Evolutionary conservation across 2,113 vertebrate genomes (phyloP).

Genomic region (Kobus ellipsiprymnus): DNA sequence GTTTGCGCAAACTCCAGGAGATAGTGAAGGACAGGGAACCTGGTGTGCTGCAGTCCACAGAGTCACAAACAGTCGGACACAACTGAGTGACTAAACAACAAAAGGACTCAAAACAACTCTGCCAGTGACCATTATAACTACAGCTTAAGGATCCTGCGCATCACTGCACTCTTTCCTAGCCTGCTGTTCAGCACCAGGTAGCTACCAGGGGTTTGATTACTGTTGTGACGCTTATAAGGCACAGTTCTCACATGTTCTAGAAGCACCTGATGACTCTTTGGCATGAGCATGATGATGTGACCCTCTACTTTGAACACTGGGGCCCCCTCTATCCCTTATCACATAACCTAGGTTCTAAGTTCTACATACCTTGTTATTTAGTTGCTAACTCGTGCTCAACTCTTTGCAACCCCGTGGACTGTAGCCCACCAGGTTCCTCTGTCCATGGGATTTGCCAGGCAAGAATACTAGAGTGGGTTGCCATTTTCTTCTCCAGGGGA

Average conservation of each 20-base stretch:
- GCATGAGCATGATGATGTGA: background rate
- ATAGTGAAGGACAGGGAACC: background rate
- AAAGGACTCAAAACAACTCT: background rate
- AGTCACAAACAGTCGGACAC: background rate
- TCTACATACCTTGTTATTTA: background rate
- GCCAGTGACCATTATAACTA: background rate
- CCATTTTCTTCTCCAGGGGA: background rate
- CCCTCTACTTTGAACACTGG: background rate
- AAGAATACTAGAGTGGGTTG: background rate
- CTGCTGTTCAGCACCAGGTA: background rate
- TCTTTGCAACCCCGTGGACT: background rate
- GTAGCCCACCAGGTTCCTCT: background rate
- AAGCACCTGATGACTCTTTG: background rate
- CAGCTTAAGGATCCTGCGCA: background rate
- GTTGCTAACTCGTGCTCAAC: background rate
- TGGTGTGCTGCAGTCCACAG: background rate
- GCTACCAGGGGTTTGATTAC: background rate
- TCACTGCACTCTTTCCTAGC: background rate
- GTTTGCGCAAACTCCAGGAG: background rate
- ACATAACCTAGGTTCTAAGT: background rate
- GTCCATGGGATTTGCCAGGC: background rate
- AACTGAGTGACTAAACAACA: background rate
- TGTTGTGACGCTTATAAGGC: background rate
- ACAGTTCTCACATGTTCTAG: background rate
- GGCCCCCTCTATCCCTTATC: background rate